phyloP scores from a whole-genome alignment of 2,113 vertebrate species.

The Centropus bengalensis region DNA sequence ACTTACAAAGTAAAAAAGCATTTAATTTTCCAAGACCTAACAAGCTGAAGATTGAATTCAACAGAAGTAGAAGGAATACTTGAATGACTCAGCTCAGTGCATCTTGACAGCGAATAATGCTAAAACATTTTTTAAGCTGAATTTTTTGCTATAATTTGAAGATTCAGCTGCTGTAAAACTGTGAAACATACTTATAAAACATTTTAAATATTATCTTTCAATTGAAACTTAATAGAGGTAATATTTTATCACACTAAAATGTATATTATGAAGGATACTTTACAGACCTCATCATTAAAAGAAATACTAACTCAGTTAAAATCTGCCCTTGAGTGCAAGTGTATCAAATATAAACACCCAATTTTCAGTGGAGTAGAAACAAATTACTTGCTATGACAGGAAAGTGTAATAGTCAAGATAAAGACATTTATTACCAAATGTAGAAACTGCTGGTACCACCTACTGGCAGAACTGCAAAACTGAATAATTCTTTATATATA shows the following conservation, averaged over 20 bases:
- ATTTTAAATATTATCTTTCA: not conserved
- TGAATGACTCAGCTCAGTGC: not conserved
- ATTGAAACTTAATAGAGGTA: not conserved
- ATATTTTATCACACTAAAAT: not conserved
- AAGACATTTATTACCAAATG: not conserved
- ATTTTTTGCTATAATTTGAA: not conserved
- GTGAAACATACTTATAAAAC: not conserved
- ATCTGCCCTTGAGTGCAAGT: not conserved
- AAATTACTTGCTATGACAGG: not conserved
- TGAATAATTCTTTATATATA: not conserved
- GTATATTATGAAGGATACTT: not conserved
- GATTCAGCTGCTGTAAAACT: not conserved
- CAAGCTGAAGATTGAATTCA: not conserved
- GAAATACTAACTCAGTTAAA: conserved; percentile 7
- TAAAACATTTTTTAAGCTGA: not conserved
- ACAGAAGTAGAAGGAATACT: not conserved
- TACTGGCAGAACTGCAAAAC: conserved; percentile 39
- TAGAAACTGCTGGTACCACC: conserved; percentile 56
- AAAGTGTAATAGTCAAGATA: not conserved
- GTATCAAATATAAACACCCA: conserved; percentile 10
- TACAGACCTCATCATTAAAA: not conserved
- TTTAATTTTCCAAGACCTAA: not conserved
- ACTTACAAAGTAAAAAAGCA: not conserved
- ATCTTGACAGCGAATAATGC: not conserved
- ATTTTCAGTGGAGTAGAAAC: not conserved